Base-by-base conservation (phyloP, 2,797 vertebrate genomes). In the Nannoperca australis region DNA sequence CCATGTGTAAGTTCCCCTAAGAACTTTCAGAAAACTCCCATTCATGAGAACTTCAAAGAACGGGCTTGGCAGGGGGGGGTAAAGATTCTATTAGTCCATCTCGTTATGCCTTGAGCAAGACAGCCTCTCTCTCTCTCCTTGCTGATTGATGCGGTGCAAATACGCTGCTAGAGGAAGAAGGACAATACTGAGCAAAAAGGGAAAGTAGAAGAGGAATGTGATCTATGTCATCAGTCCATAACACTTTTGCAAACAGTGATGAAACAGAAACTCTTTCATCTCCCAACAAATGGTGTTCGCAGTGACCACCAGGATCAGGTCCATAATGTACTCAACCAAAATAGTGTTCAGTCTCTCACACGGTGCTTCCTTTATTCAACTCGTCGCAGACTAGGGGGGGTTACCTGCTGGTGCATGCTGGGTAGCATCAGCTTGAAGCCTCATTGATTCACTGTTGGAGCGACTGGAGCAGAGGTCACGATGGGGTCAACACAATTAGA, bases 1-100 rank as follows among this genome's bases (percentile, higher is more conserved):
- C 69, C 75, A 74, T 88, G 66, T 66, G 63, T 47, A 50, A 18
- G 75, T 86, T 79, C 70, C 83, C 85, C 50, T 40, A 75, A 78
- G 82, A 87, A 86, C 72, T 79, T 88, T 72, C 40, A 71, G 71
- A 63, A 86, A 88, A 75, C 85, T 78, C 75, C 36, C 34, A 79
- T 89, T 89, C 79, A 84, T 78, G 34, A 79, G 61, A 77, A 91
- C 91, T 92, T 91, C 88, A 93, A 91, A 93, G 89, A 76, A 55
- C 61, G 24, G 76, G 69, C 71, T 65, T 58, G 76, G 67, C 18
- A 1, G 24, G 36, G 62, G 64, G 73, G 50, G 36, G 8, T 36
- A 10, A 22, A 61, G 50, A 72, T 73, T 91, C 76, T 78, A 76
- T 84, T 80, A 64, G 82, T 79, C 71, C 2, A 42, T 49, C 51